Base-by-base conservation (phyloP, 2,113 vertebrate species). In the Xenopus borealis region DNA sequence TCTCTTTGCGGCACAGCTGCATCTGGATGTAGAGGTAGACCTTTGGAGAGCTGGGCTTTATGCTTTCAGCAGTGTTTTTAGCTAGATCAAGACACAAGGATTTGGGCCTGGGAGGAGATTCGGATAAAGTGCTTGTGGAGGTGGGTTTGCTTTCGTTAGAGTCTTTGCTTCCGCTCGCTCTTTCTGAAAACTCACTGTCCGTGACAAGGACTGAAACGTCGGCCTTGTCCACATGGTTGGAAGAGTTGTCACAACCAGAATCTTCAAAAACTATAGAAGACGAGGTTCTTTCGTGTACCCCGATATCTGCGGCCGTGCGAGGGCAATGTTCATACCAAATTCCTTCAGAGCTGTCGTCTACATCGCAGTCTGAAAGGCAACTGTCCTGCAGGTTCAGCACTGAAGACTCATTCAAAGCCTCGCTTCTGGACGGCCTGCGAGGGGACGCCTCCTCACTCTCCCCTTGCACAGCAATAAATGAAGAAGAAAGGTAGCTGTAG, bases 1-100 rank as follows among this genome's bases (percentile, higher is more conserved):
- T 99, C 83, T 99, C 97, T 77, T 99, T 99, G 57, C 95, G 79
- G 83, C 97, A 99, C 53, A 99, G 93, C 85, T 99, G 97, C 97
- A 99, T 99, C 88, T 99, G 97, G 78, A 99, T 99, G 85, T 99
- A 99, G 75, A 99, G 90, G 79, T 98, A 98, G 47, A 98, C 95
- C 84, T 98, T 98, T 0, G 96, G 97, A 0, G 95, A 97, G 14
- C 90, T 86, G 72, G 90, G 88, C 30, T 95, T 90, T 20, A 87
- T 82, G 17, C 85, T 89, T 73, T 83, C 85, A 7, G 75, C 8
- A 16, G 76, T 72, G 78, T 82, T 85, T 86, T 84, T 91, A 67
- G 87, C 87, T 62, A 93, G 83, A 66, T 91, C 93, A 83, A 98
- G 81, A 63, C 89, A 89, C 52, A 98, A 89, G 7, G 93, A 92